Evolutionary conservation across 2,797 vertebrate genomes (phyloP).

Genomic region (Sparus aurata): DNA sequence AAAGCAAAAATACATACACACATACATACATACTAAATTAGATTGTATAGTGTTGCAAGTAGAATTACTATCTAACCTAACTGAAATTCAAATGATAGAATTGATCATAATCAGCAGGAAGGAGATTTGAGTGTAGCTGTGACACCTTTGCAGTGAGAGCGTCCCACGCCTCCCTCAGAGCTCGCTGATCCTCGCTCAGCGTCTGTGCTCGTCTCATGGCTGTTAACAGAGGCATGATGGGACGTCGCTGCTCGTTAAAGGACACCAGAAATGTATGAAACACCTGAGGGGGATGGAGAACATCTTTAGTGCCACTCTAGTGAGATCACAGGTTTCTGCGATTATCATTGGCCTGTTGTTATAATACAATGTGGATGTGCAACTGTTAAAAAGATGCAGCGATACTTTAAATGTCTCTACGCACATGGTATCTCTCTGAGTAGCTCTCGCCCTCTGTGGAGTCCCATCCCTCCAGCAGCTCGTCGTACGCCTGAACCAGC

Average conservation of each 20-base stretch:
- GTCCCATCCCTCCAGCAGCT: constrained; percentile 87
- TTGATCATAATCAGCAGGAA: no score
- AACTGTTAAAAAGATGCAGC: not conserved
- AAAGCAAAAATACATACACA: not conserved
- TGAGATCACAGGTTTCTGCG: not conserved
- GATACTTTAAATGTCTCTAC: constrained; percentile 35
- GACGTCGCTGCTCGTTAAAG: constrained; percentile 89
- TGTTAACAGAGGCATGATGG: constrained; percentile 88
- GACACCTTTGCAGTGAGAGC: constrained; percentile 86
- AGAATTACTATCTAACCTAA: not conserved
- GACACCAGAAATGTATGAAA: constrained; percentile 91
- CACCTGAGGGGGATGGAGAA: constrained; percentile 70
- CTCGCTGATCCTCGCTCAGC: constrained; percentile 81
- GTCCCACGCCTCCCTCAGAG: constrained; percentile 87
- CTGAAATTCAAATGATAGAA: not conserved
- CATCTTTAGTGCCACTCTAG: not conserved
- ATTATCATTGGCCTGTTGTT: no score
- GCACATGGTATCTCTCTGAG: constrained; percentile 90
- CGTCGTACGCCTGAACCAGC: constrained; percentile 89
- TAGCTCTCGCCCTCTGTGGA: constrained; percentile 89
- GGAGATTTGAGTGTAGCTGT: not conserved
- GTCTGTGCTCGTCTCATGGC: constrained; percentile 81
- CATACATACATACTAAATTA: not conserved
- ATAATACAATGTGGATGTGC: not conserved
- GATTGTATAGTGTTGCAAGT: not conserved